Conservation (phyloP, 2,888 invertebrate genomes). For the Stenoptilia bipunctidactyla region DNA sequence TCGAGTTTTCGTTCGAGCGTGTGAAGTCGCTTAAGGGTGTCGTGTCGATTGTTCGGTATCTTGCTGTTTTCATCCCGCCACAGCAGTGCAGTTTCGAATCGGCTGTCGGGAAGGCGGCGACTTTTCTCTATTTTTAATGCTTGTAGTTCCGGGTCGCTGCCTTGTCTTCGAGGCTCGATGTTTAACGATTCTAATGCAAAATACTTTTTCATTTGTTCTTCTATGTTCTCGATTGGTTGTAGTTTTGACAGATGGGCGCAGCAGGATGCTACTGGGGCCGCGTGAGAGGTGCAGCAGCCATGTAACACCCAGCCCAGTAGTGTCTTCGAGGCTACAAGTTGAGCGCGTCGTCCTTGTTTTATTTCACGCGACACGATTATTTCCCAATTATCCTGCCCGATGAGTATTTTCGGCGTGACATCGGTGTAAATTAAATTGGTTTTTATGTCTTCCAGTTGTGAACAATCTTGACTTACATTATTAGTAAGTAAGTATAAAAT, state of each 20-base stretch:
- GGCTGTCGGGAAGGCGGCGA: too few relatives aligned
- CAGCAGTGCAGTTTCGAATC: slow-evolving; percentile 2
- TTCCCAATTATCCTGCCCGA: slow-evolving; percentile 11
- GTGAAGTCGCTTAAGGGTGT: not conserved
- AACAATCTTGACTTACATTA: too few relatives aligned
- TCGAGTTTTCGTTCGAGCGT: slow-evolving; percentile 2
- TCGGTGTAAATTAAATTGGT: too few relatives aligned
- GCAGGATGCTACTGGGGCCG: too few relatives aligned
- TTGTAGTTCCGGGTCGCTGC: too few relatives aligned
- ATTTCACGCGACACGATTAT: slow-evolving; percentile 5
- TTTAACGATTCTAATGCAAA: slow-evolving; percentile 2
- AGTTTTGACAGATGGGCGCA: too few relatives aligned
- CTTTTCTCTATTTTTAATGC: too few relatives aligned
- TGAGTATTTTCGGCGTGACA: slow-evolving; percentile 4
- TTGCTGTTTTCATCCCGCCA: not conserved
- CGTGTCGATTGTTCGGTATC: slow-evolving; percentile 20
- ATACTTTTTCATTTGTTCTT: not conserved
- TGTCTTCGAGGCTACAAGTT: slow-evolving; percentile 9
- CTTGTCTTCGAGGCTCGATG: not conserved
- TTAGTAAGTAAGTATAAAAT: too few relatives aligned
- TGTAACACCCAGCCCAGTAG: slow-evolving; percentile 8
- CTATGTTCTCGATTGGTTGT: not conserved
- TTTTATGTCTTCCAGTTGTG: too few relatives aligned
- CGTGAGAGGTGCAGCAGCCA: too few relatives aligned
- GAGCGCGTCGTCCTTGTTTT: slow-evolving; percentile 5